Conservation (phyloP, 2,888 invertebrate genomes). For the Aethes cnicana region DNA sequence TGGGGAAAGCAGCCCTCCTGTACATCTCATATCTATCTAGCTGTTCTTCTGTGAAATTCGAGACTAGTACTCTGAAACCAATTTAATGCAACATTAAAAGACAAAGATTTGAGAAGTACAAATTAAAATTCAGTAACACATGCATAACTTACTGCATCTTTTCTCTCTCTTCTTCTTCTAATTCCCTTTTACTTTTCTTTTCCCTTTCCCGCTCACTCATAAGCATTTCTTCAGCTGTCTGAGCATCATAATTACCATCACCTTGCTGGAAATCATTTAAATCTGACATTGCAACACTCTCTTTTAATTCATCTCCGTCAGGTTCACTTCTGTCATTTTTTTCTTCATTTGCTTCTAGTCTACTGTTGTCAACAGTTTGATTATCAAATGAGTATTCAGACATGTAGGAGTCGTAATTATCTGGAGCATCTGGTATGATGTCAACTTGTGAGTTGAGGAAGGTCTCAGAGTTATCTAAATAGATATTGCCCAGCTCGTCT, state of each 20-base stretch:
- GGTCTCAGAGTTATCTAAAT: constrained; percentile 63
- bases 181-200: constrained; percentile 89
- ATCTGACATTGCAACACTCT: constrained; percentile 48
- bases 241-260: constrained; percentile 60
- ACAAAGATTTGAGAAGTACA: background rate
- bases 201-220: constrained; percentile 85
- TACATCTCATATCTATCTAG: constrained; percentile 99
- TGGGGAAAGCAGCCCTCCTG: constrained; percentile 97
- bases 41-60: constrained; percentile 99
- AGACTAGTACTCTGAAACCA: constrained; percentile 92
- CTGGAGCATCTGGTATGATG: constrained; percentile 53
- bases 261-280: constrained; percentile 60
- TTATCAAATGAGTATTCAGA: constrained; percentile 69
- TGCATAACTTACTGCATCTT: constrained; percentile 93
- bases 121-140: constrained; percentile 12
- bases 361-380: constrained; percentile 47
- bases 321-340: constrained; percentile 40
- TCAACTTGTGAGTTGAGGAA: constrained; percentile 61
- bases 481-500: constrained; percentile 73
- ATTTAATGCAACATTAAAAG: constrained; percentile 6
- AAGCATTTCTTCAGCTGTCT: constrained; percentile 66
- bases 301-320: constrained; percentile 43
- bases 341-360: constrained; percentile 46
- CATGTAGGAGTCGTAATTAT: constrained; percentile 67
- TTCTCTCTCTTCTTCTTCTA: constrained; percentile 96